A percentile compares a stretch with the other conserved stretches of the same genome.
Conservation (phyloP, 1,140 invertebrate species). For the Nixonia krombeini region DNA sequence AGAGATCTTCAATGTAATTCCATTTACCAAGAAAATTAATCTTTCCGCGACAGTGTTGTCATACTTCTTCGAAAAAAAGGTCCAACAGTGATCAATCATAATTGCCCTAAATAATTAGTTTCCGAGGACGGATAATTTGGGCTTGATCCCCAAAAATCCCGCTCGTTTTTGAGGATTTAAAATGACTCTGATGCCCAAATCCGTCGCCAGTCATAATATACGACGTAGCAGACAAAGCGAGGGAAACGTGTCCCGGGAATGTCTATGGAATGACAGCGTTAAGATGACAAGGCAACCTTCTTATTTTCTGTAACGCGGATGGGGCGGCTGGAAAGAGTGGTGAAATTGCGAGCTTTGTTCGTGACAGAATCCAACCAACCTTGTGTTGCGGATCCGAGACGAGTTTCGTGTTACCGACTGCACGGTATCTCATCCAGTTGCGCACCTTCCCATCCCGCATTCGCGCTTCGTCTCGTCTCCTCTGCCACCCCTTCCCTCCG, state of each 20-base stretch:
- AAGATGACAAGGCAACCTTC: constrained; percentile 49
- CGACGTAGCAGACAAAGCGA: no score
- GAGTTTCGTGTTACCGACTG: constrained; percentile 42
- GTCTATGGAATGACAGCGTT: constrained; percentile 36
- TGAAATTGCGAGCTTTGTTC: constrained; percentile 59
- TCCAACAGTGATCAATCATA: no score
- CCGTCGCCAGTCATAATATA: constrained; percentile 21
- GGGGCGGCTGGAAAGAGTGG: constrained; percentile 49
- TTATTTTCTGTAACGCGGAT: constrained; percentile 48
- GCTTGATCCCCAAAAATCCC: no score
- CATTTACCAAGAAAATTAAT: no score
- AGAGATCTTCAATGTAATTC: no score
- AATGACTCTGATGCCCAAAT: neutral
- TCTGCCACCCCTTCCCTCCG: neutral
- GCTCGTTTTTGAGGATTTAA: no score
- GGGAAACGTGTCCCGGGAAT: constrained; percentile 32
- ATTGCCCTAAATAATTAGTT: no score
- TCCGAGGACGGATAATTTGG: no score
- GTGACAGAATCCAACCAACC: constrained; percentile 48
- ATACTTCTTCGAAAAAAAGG: no score
- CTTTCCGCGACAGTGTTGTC: no score
- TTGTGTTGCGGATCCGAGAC: constrained; percentile 20
- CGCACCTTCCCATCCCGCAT: neutral
- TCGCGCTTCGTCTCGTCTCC: constrained; percentile 6
- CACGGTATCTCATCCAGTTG: constrained; percentile 35